A percentile compares a stretch with the other conserved stretches of the same genome.
Evolutionary conservation across 1,140 invertebrate species (phyloP).

Genomic region (Nasonia longicornis): DNA sequence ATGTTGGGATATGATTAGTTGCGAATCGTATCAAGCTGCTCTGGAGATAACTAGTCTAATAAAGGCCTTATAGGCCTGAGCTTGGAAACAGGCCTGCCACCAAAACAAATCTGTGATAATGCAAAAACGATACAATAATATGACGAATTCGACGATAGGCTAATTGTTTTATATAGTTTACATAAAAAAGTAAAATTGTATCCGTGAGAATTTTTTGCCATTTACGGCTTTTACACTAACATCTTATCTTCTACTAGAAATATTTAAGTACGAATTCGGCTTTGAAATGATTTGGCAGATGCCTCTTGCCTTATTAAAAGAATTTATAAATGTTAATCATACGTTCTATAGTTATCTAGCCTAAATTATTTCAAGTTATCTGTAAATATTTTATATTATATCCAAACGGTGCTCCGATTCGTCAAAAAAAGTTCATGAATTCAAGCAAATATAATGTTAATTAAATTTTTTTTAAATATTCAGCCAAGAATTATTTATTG

Average conservation of each 20-base stretch:
- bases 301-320: conserved; percentile 8
- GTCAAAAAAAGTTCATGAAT: conserved; percentile 18
- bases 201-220: conserved; percentile 33
- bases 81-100: conserved; percentile 60
- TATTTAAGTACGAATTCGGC: conserved; percentile 13
- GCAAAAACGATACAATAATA: conserved; percentile 68
- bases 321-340: conserved; percentile 12
- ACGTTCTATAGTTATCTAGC: neutral
- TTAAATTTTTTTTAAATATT: conserved; percentile 1
- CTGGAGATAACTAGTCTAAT: conserved; percentile 62
- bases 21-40: conserved; percentile 49
- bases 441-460: neutral
- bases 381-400: conserved; percentile 32
- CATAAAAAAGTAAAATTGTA: conserved; percentile 33
- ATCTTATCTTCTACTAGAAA: conserved; percentile 28
- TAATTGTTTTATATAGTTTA: conserved; percentile 42
- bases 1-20: conserved; percentile 59
- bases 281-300: conserved; percentile 30
- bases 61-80: conserved; percentile 54
- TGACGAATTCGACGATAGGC: conserved; percentile 49
- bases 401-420: conserved; percentile 23
- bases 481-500: neutral
- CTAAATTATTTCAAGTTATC: conserved; percentile 22
- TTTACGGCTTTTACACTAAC: conserved; percentile 33
- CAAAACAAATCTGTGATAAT: conserved; percentile 69